These are phyloP conservation scores for Aurelia aurita DNA, from an alignment of 30 jellyfish, hydroid and myxozoan genomes.

Conservation along the genomic window DNA sequence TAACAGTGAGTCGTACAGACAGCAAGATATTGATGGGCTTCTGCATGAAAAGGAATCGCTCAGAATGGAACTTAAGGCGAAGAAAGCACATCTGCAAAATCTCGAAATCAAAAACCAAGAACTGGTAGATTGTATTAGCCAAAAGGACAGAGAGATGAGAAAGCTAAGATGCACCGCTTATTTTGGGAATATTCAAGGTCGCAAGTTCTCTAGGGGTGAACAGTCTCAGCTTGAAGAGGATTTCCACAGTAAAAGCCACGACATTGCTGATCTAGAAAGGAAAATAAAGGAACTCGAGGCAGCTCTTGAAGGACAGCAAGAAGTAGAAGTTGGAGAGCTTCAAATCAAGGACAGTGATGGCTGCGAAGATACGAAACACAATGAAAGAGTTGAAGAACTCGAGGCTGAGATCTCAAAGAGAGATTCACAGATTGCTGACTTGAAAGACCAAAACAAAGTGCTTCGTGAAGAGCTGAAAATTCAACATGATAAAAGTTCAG, in stretches of 20 bases:
- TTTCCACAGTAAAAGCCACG: not conserved
- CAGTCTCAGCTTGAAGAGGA: not conserved
- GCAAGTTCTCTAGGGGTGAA: not conserved
- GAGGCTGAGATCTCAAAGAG: not conserved
- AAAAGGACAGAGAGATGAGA: not conserved
- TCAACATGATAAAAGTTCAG: no score
- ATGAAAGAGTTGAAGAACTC: no score
- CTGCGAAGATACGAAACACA: no score
- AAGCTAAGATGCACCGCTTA: not conserved
- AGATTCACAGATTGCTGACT: not conserved
- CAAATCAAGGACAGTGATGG: no score
- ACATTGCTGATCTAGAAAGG: not conserved
- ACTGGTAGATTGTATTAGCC: not conserved
- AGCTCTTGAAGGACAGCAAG: not conserved
- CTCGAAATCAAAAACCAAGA: not conserved
- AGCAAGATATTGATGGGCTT: not conserved
- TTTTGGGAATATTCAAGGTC: not conserved
- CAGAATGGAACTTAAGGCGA: slow-evolving; percentile 5
- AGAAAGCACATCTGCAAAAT: not conserved
- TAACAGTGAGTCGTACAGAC: not conserved
- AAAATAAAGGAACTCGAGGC: not conserved
- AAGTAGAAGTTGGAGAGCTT: no score
- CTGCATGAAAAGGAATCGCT: not conserved
- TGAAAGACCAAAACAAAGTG: not conserved
- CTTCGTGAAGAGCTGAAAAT: not conserved